These are phyloP conservation scores for Hepsetus odoe DNA, from an alignment of 2,113 vertebrate species.

Conservation along the genomic window DNA sequence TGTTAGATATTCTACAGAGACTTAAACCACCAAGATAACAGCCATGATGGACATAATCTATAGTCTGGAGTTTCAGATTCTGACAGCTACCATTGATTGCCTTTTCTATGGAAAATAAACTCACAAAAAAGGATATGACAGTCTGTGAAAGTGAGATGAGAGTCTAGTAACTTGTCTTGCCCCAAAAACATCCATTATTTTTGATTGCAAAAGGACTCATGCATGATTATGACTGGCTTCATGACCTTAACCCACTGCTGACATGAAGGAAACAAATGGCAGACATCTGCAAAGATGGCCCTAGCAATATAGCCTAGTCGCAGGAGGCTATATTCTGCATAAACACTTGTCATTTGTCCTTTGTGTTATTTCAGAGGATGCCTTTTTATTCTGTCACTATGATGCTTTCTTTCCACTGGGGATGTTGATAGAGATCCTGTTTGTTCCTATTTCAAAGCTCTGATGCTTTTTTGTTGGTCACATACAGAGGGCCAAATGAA, in stretches of 20 bases:
- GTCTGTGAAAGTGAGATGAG: too few species aligned
- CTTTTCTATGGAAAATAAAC: background rate
- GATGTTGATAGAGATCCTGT: conserved; percentile 45
- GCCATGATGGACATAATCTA: background rate
- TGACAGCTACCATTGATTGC: background rate
- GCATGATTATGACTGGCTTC: conserved; percentile 4
- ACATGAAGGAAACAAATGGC: background rate
- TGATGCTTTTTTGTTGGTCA: conserved; percentile 31
- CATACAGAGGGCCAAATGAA: conserved; percentile 45
- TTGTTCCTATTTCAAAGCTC: conserved; percentile 40
- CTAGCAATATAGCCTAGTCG: background rate
- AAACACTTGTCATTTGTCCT: background rate
- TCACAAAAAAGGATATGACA: background rate
- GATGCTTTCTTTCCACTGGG: conserved; percentile 24
- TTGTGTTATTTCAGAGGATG: conserved; percentile 1
- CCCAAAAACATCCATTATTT: background rate
- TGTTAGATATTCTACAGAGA: background rate
- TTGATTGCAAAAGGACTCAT: background rate
- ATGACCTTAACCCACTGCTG: background rate
- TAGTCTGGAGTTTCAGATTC: background rate
- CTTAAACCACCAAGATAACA: background rate
- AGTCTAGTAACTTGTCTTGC: too few species aligned
- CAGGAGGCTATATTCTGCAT: background rate
- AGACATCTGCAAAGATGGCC: background rate
- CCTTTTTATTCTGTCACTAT: conserved; percentile 8